Base-by-base conservation (phyloP, 37 sponge, comb jelly and placozoan genomes). In the Petrosia ficiformis region DNA sequence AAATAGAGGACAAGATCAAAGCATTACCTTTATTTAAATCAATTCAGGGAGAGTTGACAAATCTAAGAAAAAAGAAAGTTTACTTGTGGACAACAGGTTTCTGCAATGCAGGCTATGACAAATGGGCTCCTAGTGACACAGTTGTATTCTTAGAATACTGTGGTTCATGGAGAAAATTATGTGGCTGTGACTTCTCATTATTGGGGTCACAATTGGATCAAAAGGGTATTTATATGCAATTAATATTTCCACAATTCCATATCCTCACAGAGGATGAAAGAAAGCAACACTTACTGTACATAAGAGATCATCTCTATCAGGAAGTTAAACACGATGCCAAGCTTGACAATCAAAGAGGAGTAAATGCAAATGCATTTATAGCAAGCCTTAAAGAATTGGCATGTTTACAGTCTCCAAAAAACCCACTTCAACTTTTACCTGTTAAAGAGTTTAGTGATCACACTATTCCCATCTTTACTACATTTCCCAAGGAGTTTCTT, bases 1-100 rank as follows among this genome's bases (percentile, higher is more conserved):
- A 8, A 11, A 61, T 11, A 26, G 26, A 6, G 28, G 34, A 30
- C 19, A 6, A 68, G 21, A 68, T 68, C 21, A 68, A 68, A 28
- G 52, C 44, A 0, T 64, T 87, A 3, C 87, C 87, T 65, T 28
- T 87, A 5, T 87, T 81, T 67, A 66, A 72, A 34, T 63, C 67
- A 36, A 39, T 87, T 21, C 34, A 44, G 21, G 82, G 82, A 0
- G 48, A 29, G 3, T 65, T 76, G 5, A 64, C 35, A 52, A 0
- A 67, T 35, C n/a, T 77, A 41, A 5, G 19, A 22, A 78, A 67
- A 32, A 68, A 40, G 30, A 39, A 25, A 33, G 82, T 75, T 0
- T 80, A 36, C 21, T 52, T 77, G 19, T 87, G 87, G 87, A 24
- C 63, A 61, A n/a, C 5, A 19, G 63, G 28, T 5, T 61, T 11